Evolutionary conservation across 2,888 invertebrate genomes (phyloP).

Genomic region (Fragum whitleyi): DNA sequence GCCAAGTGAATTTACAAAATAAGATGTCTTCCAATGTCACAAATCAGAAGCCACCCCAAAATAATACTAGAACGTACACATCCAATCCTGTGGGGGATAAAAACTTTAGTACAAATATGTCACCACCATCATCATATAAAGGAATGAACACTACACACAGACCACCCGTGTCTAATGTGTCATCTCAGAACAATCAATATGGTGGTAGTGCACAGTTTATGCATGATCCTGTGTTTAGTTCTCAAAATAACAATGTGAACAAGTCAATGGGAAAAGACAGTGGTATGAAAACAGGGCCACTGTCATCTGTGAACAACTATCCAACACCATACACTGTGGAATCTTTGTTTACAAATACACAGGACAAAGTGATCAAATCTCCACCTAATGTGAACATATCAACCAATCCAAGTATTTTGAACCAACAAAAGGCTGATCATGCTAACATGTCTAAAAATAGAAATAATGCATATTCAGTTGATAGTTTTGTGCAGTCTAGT

Average conservation of each 20-base stretch:
- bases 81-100: not conserved
- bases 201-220: slow-evolving; percentile 26
- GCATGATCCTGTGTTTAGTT: slow-evolving; percentile 47
- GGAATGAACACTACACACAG: not conserved
- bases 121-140: slow-evolving; percentile 23
- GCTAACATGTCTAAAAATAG: slow-evolving; percentile 51
- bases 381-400: slow-evolving; percentile 65
- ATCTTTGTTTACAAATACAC: slow-evolving; percentile 65
- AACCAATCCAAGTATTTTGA: slow-evolving; percentile 47
- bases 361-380: slow-evolving; percentile 61
- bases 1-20: slow-evolving; percentile 7
- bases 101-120: slow-evolving; percentile 5
- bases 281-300: slow-evolving; percentile 21
- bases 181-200: slow-evolving; percentile 51
- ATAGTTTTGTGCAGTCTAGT: slow-evolving; percentile 76
- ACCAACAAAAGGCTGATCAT: slow-evolving; percentile 47
- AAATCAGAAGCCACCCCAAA: not conserved
- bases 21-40: slow-evolving; percentile 6
- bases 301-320: slow-evolving; percentile 48
- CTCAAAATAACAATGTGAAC: slow-evolving; percentile 33
- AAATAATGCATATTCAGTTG: slow-evolving; percentile 76
- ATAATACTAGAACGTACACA: slow-evolving; percentile 2
- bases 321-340: slow-evolving; percentile 70
- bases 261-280: slow-evolving; percentile 45
- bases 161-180: slow-evolving; percentile 32